Evolutionary conservation across 2,888 invertebrate genomes (phyloP), one percentile per base, ranked within the genome.

Genomic region (Mythimna lalbum): DNA sequence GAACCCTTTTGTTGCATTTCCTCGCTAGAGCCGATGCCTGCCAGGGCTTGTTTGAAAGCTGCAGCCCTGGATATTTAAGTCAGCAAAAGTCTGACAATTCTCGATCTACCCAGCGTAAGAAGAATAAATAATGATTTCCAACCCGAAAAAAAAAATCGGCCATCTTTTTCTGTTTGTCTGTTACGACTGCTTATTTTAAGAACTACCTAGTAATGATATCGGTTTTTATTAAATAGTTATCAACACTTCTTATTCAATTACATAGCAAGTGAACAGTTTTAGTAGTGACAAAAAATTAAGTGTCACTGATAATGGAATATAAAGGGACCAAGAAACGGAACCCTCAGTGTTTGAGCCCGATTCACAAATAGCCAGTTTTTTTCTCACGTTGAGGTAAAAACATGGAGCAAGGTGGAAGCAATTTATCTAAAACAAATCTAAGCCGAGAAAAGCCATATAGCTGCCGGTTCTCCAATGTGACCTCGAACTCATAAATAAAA

Each of bases 401-500:
- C 73, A 73, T 53, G 60, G 69, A 43, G 64, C 47, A 68, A 78
- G 67, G 60, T 63, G 63, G 65, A 47, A 73, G 68, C 69, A 68
- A 79, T 81, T 76, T 84, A 76, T 77, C 66, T 74, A 76, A 81
- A 73, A 88, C 85, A 80, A 87, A 86, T 87, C 81, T 81, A 80
- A 80, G 78, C 80, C 63, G 55, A 64, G 72, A 77, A 83, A 76
- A 74, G 76, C 67, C 80, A 83, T 80, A 81, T 79, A 86, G 84
- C 84, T 73, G 77, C 77, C 82, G 83, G 43, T 83, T 87, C 87
- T 86, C 87, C 82, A 84, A 88, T 88, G 85, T 85, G 85, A 85
- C 87, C 83, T 80, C 87, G 78, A 86, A 87, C 90, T 91, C 88
- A 91, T 91, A 91, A 91, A 92, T 91, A 92, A 86, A 86, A 87